Percentiles rank a stretch among this genome's conserved stretches.
Conservation (phyloP, 2,888 invertebrate species). For the Eulithis prunata region DNA sequence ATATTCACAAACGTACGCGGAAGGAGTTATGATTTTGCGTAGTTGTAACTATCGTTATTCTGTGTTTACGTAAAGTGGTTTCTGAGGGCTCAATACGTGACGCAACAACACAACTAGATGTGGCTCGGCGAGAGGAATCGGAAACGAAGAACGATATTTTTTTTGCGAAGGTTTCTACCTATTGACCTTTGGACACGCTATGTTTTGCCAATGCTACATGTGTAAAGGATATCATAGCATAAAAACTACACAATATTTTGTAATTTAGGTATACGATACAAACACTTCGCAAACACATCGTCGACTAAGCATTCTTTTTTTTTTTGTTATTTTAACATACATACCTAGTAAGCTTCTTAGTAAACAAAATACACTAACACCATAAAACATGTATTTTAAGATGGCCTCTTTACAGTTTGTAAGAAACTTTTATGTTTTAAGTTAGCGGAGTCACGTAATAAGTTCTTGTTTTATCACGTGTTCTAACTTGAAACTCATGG, state of each 20-base stretch:
- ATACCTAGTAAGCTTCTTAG: too few species aligned
- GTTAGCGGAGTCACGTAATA: slow-evolving; percentile 3
- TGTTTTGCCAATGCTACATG: background rate
- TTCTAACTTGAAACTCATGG: too few species aligned
- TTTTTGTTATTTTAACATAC: background rate
- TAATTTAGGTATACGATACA: background rate
- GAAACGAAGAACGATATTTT: background rate
- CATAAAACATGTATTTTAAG: too few species aligned
- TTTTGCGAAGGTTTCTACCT: background rate
- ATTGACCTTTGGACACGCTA: background rate
- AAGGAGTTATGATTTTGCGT: slow-evolving; percentile 25
- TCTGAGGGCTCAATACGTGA: background rate
- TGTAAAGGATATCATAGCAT: background rate
- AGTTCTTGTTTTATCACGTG: slow-evolving; percentile 24
- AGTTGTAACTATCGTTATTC: slow-evolving; percentile 2
- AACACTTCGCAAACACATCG: background rate
- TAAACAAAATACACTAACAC: too few species aligned
- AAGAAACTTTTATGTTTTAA: background rate
- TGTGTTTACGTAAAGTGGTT: slow-evolving; percentile 10
- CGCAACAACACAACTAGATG: background rate
- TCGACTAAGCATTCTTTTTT: background rate
- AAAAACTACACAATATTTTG: background rate
- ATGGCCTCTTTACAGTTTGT: too few species aligned
- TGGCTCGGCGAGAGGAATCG: background rate
- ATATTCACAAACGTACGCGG: slow-evolving; percentile 29